Percentiles rank a stretch among this genome's conserved stretches.
These are phyloP conservation scores for Pristiophorus japonicus DNA, from an alignment of 2,113 vertebrate genomes.

Conservation along the genomic window DNA sequence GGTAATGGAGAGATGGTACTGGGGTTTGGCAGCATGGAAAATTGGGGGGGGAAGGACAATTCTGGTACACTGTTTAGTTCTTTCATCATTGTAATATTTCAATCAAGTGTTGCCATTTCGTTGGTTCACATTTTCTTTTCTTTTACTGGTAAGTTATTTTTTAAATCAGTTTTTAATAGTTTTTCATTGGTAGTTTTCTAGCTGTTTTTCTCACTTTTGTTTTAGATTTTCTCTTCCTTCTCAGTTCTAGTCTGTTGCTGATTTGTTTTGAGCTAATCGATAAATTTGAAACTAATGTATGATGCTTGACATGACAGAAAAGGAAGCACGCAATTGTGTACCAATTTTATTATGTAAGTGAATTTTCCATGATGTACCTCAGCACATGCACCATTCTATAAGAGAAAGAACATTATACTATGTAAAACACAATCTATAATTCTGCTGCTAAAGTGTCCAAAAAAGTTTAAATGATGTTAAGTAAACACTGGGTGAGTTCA, in stretches of 20 bases:
- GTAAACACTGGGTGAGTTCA: neutral
- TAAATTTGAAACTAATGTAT: neutral
- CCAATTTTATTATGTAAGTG: neutral
- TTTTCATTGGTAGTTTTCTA: neutral
- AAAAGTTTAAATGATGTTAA: neutral
- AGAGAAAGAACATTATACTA: neutral
- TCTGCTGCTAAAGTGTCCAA: neutral
- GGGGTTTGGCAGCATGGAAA: neutral
- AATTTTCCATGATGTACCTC: neutral
- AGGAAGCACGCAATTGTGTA: neutral
- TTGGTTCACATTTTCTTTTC: neutral
- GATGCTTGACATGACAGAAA: neutral
- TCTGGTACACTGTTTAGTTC: neutral
- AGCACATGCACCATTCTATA: neutral
- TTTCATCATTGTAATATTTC: neutral
- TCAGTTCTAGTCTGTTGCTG: neutral
- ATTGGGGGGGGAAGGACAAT: neutral
- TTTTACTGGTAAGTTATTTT: neutral
- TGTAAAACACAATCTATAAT: neutral
- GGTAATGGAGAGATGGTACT: neutral
- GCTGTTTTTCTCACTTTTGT: neutral
- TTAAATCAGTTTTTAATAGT: neutral
- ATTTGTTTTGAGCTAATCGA: neutral
- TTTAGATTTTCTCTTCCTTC: neutral
- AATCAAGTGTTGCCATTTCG: no score